Evolutionary conservation across 1,140 invertebrate genomes (phyloP).

Genomic region (Solenopsis fugax): DNA sequence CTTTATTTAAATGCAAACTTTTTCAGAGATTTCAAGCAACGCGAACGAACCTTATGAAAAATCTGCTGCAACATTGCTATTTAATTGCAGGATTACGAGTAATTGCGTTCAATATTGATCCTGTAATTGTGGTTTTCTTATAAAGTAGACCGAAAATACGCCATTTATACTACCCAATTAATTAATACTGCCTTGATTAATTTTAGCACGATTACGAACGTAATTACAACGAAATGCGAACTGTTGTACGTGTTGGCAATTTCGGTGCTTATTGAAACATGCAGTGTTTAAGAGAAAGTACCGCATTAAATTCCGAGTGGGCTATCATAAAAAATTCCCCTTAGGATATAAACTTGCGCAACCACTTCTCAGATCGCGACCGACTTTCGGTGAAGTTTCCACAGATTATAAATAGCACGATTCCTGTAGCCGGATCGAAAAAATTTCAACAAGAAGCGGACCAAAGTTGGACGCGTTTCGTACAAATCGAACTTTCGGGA

Average conservation of each 20-base stretch:
- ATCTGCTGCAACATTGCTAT: background rate
- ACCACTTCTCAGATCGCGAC: constrained; percentile 33
- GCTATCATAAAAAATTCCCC: constrained; percentile 42
- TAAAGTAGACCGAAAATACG: background rate
- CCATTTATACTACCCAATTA: background rate
- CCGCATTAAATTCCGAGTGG: constrained; percentile 3
- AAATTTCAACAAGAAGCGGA: constrained; percentile 49
- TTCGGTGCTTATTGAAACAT: constrained; percentile 6
- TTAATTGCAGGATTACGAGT: background rate
- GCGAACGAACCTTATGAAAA: background rate
- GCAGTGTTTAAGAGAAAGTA: background rate
- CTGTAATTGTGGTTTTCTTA: background rate
- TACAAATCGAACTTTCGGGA: constrained; percentile 57
- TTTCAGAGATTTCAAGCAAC: no score
- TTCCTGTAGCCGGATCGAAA: constrained; percentile 26
- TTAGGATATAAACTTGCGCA: constrained; percentile 46
- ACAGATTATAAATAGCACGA: constrained; percentile 55
- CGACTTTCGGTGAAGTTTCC: constrained; percentile 45
- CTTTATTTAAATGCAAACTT: no score
- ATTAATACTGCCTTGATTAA: background rate
- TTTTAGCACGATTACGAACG: constrained; percentile 4
- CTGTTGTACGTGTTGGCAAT: background rate
- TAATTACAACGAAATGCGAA: background rate
- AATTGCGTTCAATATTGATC: background rate
- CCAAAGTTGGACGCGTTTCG: constrained; percentile 57